Evolutionary conservation across 2,113 vertebrate genomes (phyloP), one percentile per base, ranked within the genome.

Genomic region (Lophius piscatorius): DNA sequence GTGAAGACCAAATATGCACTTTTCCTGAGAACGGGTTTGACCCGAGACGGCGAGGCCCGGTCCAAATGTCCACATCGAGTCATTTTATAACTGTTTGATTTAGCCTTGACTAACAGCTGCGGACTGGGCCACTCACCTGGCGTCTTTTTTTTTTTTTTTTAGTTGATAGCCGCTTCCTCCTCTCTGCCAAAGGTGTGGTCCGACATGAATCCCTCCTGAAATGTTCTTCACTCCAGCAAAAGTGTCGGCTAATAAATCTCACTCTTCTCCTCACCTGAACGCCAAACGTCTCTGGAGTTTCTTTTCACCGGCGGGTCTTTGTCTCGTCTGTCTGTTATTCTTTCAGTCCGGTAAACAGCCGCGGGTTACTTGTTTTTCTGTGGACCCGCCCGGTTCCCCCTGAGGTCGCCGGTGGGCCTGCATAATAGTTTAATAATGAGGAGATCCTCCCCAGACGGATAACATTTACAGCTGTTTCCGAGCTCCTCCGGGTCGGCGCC

Each of bases 201-300:
- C 87, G 76, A 77, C 68, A 78, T 88, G 88, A 92, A 84, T 89
- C 92, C 76, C 86, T 86, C 92, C 92, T 90, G 12, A 93, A 90
- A 91, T 87, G 71, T 84, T 82, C 81, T 89, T 88, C 88, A 88
- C 26, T 93, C 91, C 93, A 85, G 81, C 85, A 90, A n/a, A 87
- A 91, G 84, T 88, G 86, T 94, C 94, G 92, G 92, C 90, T 88
- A 93, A 97, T 97, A 95, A 95, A 96, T 93, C 90, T 91, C 89
- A 87, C 79, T 93, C 88, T 85, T 85, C 75, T 76, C 75, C 74
- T 74, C 63, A 52, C 68, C 84, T 71, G 24, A 70, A 72, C 38
- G 41, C 74, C 56, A 39, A 9, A 18, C 10, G 20, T 46, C 55
- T 47, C 45, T 64, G 8, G 18, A 9, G 2, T 21, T 52, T 31